phyloP scores from a whole-genome alignment of 2,113 vertebrate genomes.

The Cyphomyrus discorhynchus region DNA sequence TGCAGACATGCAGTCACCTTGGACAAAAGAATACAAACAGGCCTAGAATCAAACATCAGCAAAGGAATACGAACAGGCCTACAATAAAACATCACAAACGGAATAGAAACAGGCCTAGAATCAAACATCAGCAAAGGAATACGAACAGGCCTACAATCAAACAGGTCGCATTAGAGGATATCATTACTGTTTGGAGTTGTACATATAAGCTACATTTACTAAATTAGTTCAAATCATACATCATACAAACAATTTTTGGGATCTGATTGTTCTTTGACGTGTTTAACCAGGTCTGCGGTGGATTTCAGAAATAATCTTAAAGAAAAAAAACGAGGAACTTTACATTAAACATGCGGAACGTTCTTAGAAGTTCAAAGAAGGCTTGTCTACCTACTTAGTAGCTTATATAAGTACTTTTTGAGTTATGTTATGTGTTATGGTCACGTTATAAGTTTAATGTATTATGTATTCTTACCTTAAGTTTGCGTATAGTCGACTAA shows the following conservation, averaged over 20 bases:
- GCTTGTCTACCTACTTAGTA: neutral
- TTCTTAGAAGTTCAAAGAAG: neutral
- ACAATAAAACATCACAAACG: too few species aligned
- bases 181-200: neutral
- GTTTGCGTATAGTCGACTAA: neutral
- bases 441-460: neutral
- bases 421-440: neutral
- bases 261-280: neutral
- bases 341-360: neutral
- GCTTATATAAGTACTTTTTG: neutral
- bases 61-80: neutral
- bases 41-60: too few species aligned
- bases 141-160: neutral
- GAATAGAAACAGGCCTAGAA: neutral
- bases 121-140: neutral
- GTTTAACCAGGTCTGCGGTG: neutral
- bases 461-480: neutral
- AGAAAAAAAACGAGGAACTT: neutral
- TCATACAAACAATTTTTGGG: neutral
- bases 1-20: neutral
- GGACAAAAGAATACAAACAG: neutral
- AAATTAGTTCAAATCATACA: neutral
- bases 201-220: neutral
- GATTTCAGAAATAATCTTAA: neutral
- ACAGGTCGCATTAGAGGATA: neutral